A percentile compares a stretch with the other conserved stretches of the same genome.
Evolutionary conservation across 1,140 invertebrate species (phyloP).

Genomic region (Ceratoteleas bidentatus): DNA sequence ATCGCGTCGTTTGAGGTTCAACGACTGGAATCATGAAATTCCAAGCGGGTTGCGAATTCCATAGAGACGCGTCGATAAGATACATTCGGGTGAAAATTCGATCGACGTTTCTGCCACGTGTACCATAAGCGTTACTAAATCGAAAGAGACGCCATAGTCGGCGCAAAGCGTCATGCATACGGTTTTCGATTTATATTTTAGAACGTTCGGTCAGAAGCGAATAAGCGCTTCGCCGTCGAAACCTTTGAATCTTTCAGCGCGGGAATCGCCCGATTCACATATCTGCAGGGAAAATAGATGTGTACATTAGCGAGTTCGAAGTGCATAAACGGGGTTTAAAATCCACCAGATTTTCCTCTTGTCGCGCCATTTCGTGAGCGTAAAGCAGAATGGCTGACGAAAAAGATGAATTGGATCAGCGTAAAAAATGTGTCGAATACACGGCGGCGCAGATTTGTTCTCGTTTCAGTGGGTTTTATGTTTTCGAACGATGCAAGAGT

Average conservation of each 20-base stretch:
- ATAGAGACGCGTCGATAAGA: too few species aligned
- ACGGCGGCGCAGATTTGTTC: slow-evolving; percentile 12
- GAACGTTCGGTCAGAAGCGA: slow-evolving; percentile 27
- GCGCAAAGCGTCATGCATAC: slow-evolving; percentile 22
- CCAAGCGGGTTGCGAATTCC: too few species aligned
- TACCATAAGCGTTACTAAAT: slow-evolving; percentile 33
- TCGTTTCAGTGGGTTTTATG: slow-evolving; percentile 25
- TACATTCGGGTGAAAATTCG: too few species aligned
- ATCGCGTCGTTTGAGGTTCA: slow-evolving; percentile 59
- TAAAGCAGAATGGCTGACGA: too few species aligned
- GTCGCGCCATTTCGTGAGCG: too few species aligned
- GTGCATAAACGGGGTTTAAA: too few species aligned
- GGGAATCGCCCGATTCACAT: too few species aligned
- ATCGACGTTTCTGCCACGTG: slow-evolving; percentile 51
- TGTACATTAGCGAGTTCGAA: too few species aligned
- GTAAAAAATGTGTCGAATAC: slow-evolving; percentile 10
- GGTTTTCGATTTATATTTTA: slow-evolving; percentile 40
- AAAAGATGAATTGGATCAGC: slow-evolving; percentile 12
- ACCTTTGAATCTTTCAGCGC: slow-evolving; percentile 13
- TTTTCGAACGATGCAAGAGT: slow-evolving; percentile 10
- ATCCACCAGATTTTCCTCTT: too few species aligned
- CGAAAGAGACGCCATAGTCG: slow-evolving; percentile 35
- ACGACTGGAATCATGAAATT: slow-evolving; percentile 56
- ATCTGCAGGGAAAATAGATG: too few species aligned
- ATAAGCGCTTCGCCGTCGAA: slow-evolving; percentile 24